Base-by-base conservation (phyloP, 2,888 invertebrate genomes). In the Cephonodes hylas region DNA sequence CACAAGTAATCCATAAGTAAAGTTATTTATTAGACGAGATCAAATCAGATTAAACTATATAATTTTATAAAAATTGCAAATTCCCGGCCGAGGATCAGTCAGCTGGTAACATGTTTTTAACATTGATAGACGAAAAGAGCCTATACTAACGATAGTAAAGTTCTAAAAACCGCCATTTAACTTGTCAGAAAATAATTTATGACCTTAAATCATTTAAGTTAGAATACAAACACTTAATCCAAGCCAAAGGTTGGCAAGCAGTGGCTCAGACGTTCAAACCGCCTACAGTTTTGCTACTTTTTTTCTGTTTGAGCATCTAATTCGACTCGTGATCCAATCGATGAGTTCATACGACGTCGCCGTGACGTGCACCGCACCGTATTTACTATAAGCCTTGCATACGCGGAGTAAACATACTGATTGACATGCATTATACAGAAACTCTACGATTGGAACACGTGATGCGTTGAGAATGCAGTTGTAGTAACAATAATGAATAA, bases 261-360 rank as follows among this genome's bases (percentile, higher is more conserved):
- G 58, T 22, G 61, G 7, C 3, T 23, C 45, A 60, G 63, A 63
- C 59, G 58, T 59, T 61, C 63, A 64, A 63, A 63, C 66, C 68
- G 64, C 68, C 68, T 68, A 74, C 79, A 71, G 74, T 74, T 75
- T 78, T 69, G 73, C 73, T 72, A 66, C 74, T 77, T 83, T 81
- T 80, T 72, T 67, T 65, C 61, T 64, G 67, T 73, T 66, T 20
- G 58, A 62, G 66, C 69, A 65, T 77, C 71, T 76, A 79, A 79
- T 82, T 80, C 67, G 77, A 83, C 78, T 75, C 75, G 80, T 83
- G 86, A 81, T 80, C 73, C 72, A 81, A 81, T 74, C 79, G 76
- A 70, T 70, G 76, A 73, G 69, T 70, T 69, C 65, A 66, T 61
- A 42, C 23, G 38, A 59, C 45, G 48, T 66, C 46, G 63, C 64